phyloP scores from a whole-genome alignment of 2,888 invertebrate genomes.

The Labia minor region DNA sequence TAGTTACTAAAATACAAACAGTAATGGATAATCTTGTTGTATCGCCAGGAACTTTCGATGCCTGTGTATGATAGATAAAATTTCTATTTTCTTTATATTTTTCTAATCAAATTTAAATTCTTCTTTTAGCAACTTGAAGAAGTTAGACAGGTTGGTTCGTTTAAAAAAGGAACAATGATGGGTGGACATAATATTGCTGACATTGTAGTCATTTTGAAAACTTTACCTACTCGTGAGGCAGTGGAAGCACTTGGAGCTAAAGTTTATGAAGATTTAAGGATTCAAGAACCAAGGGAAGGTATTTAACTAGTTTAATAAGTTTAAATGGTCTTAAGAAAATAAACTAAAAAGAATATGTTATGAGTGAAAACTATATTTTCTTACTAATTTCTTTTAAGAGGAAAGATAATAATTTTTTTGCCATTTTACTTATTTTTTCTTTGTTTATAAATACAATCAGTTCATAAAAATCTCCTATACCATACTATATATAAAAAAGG shows the following conservation, averaged over 20 bases:
- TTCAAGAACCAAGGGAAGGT: conserved; percentile 51
- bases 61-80: conserved; percentile 94
- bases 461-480: no score
- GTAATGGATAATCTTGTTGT: conserved; percentile 90
- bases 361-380: no score
- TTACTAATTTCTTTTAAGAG: not conserved
- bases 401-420: not conserved
- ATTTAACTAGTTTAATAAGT: no score
- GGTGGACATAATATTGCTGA: conserved; percentile 92
- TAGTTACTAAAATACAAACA: conserved; percentile 90
- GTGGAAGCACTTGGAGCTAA: conserved; percentile 85
- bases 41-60: conserved; percentile 85
- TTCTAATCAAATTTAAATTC: not conserved
- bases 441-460: no score
- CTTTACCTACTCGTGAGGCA: conserved; percentile 89
- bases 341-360: no score
- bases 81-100: conserved; percentile 30
- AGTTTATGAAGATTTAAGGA: conserved; percentile 74
- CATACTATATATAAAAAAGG: no score
- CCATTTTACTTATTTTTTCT: no score
- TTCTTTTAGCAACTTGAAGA: conserved; percentile 71
- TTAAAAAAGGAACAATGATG: conserved; percentile 96
- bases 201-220: conserved; percentile 92
- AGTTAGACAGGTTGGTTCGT: conserved; percentile 92
- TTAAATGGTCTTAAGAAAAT: conserved; percentile 31